A percentile compares a stretch with the other conserved stretches of the same genome.
phyloP scores from a whole-genome alignment of 2,113 vertebrate species.

The Plestiodon gilberti region DNA sequence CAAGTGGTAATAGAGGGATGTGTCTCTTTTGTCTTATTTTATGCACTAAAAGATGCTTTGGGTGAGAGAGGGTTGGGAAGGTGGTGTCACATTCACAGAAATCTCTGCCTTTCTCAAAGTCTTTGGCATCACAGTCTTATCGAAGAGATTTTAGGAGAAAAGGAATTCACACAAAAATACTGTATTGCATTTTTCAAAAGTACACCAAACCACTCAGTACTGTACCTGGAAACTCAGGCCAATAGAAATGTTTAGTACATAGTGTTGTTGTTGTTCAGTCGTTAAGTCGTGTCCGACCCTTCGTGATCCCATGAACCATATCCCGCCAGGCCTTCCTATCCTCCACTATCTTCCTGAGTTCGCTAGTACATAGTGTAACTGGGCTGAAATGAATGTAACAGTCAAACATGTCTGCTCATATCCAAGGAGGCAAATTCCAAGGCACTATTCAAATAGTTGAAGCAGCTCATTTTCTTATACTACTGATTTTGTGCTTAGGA shows the following conservation, averaged over 20 bases:
- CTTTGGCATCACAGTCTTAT: not conserved
- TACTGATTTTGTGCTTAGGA: not conserved
- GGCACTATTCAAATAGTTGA: not conserved
- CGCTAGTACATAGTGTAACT: not conserved
- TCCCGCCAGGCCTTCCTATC: too few relatives aligned
- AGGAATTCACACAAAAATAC: fast-evolving
- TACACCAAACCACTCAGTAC: not conserved
- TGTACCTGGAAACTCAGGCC: not conserved
- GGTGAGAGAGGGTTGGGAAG: fast-evolving
- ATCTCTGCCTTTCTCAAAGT: not conserved
- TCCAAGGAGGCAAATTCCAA: not conserved
- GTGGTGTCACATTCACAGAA: not conserved
- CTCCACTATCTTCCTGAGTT: too few relatives aligned
- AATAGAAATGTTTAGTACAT: not conserved
- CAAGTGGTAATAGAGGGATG: slow-evolving; percentile 78
- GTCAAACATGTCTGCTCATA: too few relatives aligned
- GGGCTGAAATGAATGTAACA: too few relatives aligned
- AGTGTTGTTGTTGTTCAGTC: too few relatives aligned
- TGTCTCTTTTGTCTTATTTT: slow-evolving; percentile 78
- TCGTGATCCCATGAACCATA: too few relatives aligned
- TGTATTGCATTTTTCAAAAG: not conserved
- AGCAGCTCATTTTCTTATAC: not conserved
- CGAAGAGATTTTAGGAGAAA: not conserved
- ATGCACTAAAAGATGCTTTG: slow-evolving; percentile 27
- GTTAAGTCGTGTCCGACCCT: too few relatives aligned